Conservation (phyloP, 2,113 vertebrate species). For the Casuarius casuarius region DNA sequence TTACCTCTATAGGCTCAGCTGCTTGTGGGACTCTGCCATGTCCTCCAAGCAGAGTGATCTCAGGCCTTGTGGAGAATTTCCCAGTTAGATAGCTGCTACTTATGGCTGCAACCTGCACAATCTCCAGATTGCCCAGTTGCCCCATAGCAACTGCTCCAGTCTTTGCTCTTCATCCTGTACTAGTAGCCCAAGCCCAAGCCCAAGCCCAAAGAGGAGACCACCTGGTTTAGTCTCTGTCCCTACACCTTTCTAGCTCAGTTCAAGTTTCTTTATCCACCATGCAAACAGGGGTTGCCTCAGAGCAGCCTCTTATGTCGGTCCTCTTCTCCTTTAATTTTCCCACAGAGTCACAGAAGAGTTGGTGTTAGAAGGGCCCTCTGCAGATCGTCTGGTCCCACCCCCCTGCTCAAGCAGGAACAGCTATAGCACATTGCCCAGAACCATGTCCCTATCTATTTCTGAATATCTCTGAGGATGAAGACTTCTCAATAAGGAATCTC, state of each 20-base stretch:
- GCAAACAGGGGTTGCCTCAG: too few species aligned
- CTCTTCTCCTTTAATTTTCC: neutral
- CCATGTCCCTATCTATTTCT: rapidly evolving
- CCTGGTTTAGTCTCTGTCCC: neutral
- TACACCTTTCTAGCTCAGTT: neutral
- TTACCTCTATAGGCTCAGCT: too few species aligned
- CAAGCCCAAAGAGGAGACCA: neutral
- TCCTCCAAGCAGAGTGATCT: too few species aligned
- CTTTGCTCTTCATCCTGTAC: neutral
- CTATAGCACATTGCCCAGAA: neutral
- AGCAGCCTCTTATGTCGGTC: neutral
- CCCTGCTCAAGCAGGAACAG: neutral
- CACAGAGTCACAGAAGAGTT: rapidly evolving
- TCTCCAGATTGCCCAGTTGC: too few species aligned
- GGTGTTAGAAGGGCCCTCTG: neutral
- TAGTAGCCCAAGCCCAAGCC: neutral
- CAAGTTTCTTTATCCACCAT: neutral
- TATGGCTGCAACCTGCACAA: too few species aligned
- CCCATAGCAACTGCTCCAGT: too few species aligned
- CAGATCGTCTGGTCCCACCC: neutral
- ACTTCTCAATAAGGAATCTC: too few species aligned
- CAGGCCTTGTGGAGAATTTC: too few species aligned
- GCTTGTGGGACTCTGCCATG: too few species aligned
- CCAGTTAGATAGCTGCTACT: too few species aligned
- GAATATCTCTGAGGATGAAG: too few species aligned